Conservation (phyloP, 2,113 vertebrate species). For the Bufo bufo region DNA sequence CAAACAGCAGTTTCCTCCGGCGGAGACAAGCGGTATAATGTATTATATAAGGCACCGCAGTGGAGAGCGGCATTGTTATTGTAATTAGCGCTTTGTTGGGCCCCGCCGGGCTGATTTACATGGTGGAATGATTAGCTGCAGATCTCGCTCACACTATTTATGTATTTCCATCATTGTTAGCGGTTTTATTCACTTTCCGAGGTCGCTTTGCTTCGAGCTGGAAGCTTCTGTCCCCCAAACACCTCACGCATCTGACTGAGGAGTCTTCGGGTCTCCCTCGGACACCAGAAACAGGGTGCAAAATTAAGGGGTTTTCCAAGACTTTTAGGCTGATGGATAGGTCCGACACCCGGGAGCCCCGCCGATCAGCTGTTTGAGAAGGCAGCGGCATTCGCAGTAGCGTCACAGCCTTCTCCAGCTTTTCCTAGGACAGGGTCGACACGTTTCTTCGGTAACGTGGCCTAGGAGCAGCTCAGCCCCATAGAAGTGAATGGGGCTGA, state of each 20-base stretch:
- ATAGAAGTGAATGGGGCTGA: too few relatives aligned
- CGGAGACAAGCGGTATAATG: neutral
- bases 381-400: too few relatives aligned
- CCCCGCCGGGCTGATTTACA: neutral
- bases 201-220: neutral
- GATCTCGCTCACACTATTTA: neutral
- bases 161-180: neutral
- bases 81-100: constrained; percentile 23
- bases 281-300: too few relatives aligned
- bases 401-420: too few relatives aligned
- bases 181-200: neutral
- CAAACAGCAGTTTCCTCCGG: constrained; percentile 1
- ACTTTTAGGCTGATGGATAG: too few relatives aligned
- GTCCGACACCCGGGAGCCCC: too few relatives aligned
- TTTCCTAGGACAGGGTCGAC: too few relatives aligned
- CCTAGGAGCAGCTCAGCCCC: too few relatives aligned
- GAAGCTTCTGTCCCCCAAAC: neutral
- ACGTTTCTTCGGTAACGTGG: too few relatives aligned
- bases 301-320: too few relatives aligned
- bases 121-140: neutral
- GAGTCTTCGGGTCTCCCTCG: neutral
- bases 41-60: neutral
- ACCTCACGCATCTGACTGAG: too few relatives aligned
- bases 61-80: constrained; percentile 6
- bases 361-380: too few relatives aligned